Evolutionary conservation across 1,140 invertebrate species (phyloP).

Genomic region (Leguminivora glycinivorella): DNA sequence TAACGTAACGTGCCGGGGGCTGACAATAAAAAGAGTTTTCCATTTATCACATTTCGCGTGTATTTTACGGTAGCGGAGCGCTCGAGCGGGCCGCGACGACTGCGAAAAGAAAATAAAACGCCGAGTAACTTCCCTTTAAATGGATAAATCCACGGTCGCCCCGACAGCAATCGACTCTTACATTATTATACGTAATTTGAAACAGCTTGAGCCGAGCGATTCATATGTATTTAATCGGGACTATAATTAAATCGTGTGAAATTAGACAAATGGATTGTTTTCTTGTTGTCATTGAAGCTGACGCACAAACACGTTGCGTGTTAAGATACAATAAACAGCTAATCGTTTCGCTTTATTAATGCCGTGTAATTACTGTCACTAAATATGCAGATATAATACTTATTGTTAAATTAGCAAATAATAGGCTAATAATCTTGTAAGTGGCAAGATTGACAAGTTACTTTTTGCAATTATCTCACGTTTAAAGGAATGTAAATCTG

Average conservation of each 20-base stretch:
- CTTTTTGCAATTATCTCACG: neutral
- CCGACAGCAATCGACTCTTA: conserved; percentile 63
- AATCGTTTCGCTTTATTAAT: neutral
- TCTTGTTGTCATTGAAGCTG: neutral
- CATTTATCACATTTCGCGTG: conserved; percentile 78
- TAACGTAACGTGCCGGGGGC: conserved; percentile 63
- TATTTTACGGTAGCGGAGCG: conserved; percentile 70
- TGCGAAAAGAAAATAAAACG: conserved; percentile 76
- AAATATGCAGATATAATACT: too few species aligned
- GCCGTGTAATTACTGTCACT: neutral
- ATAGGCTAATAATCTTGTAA: too few species aligned
- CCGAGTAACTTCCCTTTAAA: conserved; percentile 70
- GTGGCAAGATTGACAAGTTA: too few species aligned
- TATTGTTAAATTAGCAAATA: too few species aligned
- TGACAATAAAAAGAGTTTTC: conserved; percentile 74
- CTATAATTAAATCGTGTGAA: conserved; percentile 10
- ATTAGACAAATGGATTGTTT: neutral
- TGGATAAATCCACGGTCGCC: conserved; percentile 70
- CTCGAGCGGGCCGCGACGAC: conserved; percentile 59
- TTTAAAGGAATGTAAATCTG: neutral
- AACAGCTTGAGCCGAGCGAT: conserved; percentile 33
- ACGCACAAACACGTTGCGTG: neutral
- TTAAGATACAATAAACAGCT: neutral
- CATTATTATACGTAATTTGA: conserved; percentile 46
- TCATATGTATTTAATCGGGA: neutral